A percentile compares a stretch with the other conserved stretches of the same genome.
Conservation (phyloP, 2,113 vertebrate species). For the Columba janthina region DNA sequence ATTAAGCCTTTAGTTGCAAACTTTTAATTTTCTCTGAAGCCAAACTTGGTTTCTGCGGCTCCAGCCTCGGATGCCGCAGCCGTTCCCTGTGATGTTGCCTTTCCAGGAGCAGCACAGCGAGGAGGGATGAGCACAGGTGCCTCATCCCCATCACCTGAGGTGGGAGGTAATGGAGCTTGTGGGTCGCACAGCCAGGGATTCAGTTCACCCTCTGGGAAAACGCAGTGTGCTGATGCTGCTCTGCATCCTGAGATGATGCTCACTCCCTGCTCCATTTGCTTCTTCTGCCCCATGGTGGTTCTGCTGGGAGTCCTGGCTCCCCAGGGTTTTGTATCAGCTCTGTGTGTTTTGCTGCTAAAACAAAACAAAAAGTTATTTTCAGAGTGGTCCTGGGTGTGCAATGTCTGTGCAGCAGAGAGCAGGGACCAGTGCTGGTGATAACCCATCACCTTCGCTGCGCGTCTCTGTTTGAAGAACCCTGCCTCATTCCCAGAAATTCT, state of each 20-base stretch:
- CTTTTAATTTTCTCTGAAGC: neutral
- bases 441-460: neutral
- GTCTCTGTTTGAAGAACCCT: neutral
- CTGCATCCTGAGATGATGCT: neutral
- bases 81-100: accelerated
- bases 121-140: neutral
- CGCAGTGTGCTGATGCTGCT: accelerated
- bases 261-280: neutral
- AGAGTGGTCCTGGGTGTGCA: neutral
- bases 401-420: neutral
- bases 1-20: neutral
- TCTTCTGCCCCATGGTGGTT: neutral
- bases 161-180: neutral
- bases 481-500: neutral
- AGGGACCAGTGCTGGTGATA: neutral
- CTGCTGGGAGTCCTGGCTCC: neutral
- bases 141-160: neutral
- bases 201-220: neutral
- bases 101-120: neutral
- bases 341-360: neutral
- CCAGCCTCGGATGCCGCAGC: accelerated
- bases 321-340: neutral
- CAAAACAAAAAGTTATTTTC: neutral
- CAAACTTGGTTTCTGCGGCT: neutral
- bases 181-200: neutral